phyloP scores from a whole-genome alignment of 2,797 vertebrate species.

The Decapterus maruadsi region DNA sequence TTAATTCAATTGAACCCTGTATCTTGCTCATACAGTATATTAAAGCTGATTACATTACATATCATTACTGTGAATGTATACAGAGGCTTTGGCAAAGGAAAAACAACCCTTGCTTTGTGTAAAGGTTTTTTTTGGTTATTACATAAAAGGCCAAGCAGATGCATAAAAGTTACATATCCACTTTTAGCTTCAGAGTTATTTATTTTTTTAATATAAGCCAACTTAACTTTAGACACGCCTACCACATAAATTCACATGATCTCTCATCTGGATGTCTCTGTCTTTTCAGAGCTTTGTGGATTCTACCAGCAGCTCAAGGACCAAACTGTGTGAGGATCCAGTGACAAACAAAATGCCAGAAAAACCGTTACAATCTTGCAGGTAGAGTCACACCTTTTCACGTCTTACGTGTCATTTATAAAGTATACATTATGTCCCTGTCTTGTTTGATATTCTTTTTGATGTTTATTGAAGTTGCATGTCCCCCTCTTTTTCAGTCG shows the following conservation, averaged over 20 bases:
- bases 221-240: background rate
- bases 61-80: background rate
- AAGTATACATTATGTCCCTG: background rate
- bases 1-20: background rate
- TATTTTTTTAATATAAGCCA: background rate
- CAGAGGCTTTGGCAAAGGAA: background rate
- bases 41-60: background rate
- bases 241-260: background rate
- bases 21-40: background rate
- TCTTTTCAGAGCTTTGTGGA: conserved; percentile 61
- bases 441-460: background rate
- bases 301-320: conserved; percentile 21
- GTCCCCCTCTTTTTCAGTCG: conserved; percentile 68
- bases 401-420: background rate
- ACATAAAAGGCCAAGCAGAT: background rate
- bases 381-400: conserved; percentile 56
- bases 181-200: background rate
- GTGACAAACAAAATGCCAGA: conserved; percentile 71
- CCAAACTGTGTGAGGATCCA: conserved; percentile 49
- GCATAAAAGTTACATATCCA: background rate
- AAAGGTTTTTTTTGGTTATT: background rate
- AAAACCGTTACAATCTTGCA: conserved; percentile 38
- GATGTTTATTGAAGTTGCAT: background rate
- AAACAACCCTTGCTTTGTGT: background rate
- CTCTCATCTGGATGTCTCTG: conserved; percentile 27